These are phyloP conservation scores for Phenacoccus solenopsis DNA, from an alignment of 1,140 invertebrate species.

Conservation along the genomic window DNA sequence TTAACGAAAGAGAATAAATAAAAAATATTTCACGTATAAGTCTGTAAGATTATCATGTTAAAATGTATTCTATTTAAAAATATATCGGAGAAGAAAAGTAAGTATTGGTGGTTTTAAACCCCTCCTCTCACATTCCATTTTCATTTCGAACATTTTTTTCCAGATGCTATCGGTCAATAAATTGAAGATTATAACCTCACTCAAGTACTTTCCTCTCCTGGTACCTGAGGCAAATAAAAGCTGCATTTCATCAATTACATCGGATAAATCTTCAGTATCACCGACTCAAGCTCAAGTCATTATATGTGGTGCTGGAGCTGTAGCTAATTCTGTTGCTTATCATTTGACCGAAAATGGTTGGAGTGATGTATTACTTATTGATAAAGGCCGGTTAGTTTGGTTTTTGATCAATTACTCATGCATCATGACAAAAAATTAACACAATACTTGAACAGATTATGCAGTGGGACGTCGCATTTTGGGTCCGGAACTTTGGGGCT, in stretches of 20 bases:
- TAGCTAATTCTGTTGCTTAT: slow-evolving; percentile 88
- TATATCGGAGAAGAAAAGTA: too few relatives aligned
- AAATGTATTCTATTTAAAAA: too few relatives aligned
- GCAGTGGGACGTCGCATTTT: slow-evolving; percentile 52
- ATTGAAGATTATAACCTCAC: neutral
- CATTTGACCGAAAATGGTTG: slow-evolving; percentile 76
- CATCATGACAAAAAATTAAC: neutral
- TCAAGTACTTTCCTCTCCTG: neutral
- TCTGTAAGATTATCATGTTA: too few relatives aligned
- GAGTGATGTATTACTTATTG: slow-evolving; percentile 61
- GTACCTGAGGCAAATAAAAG: neutral
- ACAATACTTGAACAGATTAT: slow-evolving; percentile 37
- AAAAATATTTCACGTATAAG: too few relatives aligned
- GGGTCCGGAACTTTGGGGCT: slow-evolving; percentile 50
- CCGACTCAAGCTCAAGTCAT: slow-evolving; percentile 49
- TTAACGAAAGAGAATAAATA: too few relatives aligned
- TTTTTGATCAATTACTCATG: neutral
- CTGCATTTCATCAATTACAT: neutral
- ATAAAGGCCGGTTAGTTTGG: slow-evolving; percentile 52
- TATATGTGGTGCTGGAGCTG: slow-evolving; percentile 87
- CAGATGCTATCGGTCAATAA: neutral
- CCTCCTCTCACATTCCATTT: too few relatives aligned
- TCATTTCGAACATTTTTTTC: too few relatives aligned
- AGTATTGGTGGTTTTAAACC: too few relatives aligned
- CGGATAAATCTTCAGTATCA: slow-evolving; percentile 15